These are phyloP conservation scores for Metacarcinus magister DNA, from an alignment of 2,888 invertebrate species.

Conservation along the genomic window DNA sequence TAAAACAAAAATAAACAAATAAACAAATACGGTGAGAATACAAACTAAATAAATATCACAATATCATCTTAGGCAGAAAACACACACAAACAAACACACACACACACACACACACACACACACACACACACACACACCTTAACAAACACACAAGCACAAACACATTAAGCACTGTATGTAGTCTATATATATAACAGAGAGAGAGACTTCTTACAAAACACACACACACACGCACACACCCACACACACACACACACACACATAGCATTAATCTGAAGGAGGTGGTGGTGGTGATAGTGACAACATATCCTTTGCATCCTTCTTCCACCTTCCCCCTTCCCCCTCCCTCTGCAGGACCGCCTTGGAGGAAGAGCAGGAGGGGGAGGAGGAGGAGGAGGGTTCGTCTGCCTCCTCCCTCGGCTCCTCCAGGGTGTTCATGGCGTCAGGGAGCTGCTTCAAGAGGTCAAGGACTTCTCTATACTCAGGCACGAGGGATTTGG, in stretches of 20 bases:
- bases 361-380: background rate
- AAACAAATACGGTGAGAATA: background rate
- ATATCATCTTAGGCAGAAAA: too few species aligned
- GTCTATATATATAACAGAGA: background rate
- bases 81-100: too few species aligned
- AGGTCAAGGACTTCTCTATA: background rate
- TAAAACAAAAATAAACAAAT: background rate
- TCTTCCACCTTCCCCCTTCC: background rate
- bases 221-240: background rate
- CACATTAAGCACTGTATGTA: background rate
- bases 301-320: background rate
- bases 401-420: background rate
- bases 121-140: too few species aligned
- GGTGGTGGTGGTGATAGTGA: too few species aligned
- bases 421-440: background rate
- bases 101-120: too few species aligned
- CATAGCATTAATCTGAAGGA: too few species aligned
- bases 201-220: background rate
- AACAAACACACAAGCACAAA: background rate
- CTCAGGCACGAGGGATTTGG: background rate
- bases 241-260: too few species aligned
- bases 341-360: background rate
- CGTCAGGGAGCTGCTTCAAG: background rate
- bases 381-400: background rate
- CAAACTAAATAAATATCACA: background rate